These are phyloP conservation scores for Trogon melanurus DNA, from an alignment of 2,113 vertebrate genomes.

Conservation along the genomic window DNA sequence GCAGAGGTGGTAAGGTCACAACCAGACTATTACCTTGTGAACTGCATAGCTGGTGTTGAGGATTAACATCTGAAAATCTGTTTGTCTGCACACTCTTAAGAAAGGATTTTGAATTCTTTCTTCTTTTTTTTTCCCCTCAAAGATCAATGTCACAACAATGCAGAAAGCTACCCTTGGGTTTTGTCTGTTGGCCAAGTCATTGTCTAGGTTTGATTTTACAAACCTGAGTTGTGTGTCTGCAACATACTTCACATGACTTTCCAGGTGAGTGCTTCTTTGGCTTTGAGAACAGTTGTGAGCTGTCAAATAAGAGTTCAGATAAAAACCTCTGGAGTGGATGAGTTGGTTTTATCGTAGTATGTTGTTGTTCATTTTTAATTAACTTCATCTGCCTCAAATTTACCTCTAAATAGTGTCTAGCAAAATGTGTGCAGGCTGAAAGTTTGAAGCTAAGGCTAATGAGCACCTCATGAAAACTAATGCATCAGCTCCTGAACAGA, in stretches of 20 bases:
- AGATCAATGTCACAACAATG: background rate
- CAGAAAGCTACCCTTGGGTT: background rate
- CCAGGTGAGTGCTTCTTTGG: background rate
- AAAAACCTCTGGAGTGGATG: background rate
- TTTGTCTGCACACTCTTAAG: background rate
- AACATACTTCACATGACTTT: background rate
- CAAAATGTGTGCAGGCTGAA: background rate
- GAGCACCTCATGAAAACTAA: background rate
- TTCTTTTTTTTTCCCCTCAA: background rate
- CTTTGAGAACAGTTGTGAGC: background rate
- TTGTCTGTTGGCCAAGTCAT: background rate
- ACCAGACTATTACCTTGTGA: background rate
- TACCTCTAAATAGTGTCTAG: background rate
- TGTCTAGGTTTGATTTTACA: background rate
- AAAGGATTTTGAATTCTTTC: background rate
- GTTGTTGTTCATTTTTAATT: background rate
- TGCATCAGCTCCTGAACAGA: background rate
- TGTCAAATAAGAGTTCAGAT: background rate
- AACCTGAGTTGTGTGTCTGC: background rate
- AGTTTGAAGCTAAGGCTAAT: background rate
- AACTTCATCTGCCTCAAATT: background rate
- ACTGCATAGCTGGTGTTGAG: background rate
- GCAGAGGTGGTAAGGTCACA: background rate
- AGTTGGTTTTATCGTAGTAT: background rate
- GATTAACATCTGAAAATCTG: background rate